A percentile compares a stretch with the other conserved stretches of the same genome.
These are phyloP conservation scores for Leptinotarsa undecemlineata DNA, from an alignment of 1,140 invertebrate species.

Conservation along the genomic window DNA sequence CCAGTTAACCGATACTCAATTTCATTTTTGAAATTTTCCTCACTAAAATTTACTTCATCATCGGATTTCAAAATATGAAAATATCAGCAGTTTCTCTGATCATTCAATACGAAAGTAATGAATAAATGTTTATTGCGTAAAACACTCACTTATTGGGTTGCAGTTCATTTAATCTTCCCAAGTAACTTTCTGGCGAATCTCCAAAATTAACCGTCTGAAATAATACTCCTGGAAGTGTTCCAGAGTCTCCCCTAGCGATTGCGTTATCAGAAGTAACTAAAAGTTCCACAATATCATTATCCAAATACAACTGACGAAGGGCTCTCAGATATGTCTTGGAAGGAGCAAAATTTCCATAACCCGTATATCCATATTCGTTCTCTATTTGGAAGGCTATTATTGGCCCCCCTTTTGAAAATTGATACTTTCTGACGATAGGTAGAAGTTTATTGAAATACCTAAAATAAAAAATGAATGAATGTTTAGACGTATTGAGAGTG, in stretches of 20 bases:
- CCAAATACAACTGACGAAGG: slow-evolving; percentile 52
- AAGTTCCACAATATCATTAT: slow-evolving; percentile 57
- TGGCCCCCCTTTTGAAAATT: slow-evolving; percentile 62
- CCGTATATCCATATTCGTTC: slow-evolving; percentile 62
- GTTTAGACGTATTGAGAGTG: too few relatives aligned
- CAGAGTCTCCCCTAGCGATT: slow-evolving; percentile 54
- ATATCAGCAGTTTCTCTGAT: too few relatives aligned
- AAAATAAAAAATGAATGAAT: slow-evolving; percentile 28
- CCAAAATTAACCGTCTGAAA: slow-evolving; percentile 21
- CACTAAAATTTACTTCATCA: too few relatives aligned
- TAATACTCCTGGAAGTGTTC: slow-evolving; percentile 35
- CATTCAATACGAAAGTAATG: too few relatives aligned
- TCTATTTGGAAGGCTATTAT: slow-evolving; percentile 63
- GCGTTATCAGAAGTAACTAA: slow-evolving; percentile 60
- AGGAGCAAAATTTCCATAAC: slow-evolving; percentile 14
- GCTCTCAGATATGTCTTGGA: slow-evolving; percentile 54
- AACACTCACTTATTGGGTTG: slow-evolving; percentile 21
- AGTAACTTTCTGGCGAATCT: not conserved
- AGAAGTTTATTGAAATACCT: slow-evolving; percentile 59
- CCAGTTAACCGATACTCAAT: too few relatives aligned
- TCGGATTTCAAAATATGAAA: too few relatives aligned
- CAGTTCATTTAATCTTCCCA: not conserved
- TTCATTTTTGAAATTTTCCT: too few relatives aligned
- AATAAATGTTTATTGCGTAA: too few relatives aligned
- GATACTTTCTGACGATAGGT: slow-evolving; percentile 56